Evolutionary conservation across 1,140 invertebrate species (phyloP).

Genomic region (Drosophila sproati): DNA sequence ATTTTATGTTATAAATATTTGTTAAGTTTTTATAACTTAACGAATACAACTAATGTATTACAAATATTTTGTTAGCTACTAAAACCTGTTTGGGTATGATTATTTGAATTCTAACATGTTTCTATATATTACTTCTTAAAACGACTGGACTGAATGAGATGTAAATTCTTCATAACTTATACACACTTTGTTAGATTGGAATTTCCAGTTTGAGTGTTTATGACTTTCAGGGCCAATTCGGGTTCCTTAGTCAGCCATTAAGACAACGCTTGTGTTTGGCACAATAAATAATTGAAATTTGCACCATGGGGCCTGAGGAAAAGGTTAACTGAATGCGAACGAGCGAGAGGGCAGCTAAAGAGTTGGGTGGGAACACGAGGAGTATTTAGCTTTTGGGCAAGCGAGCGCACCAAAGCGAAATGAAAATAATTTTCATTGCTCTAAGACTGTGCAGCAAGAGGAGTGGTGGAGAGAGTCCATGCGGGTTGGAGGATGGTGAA

Average conservation of each 20-base stretch:
- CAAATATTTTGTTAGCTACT: too few species aligned
- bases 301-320: slow-evolving; percentile 50
- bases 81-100: too few species aligned
- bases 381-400: slow-evolving; percentile 76
- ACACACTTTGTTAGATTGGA: slow-evolving; percentile 29
- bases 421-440: slow-evolving; percentile 80
- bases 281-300: slow-evolving; percentile 81
- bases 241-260: slow-evolving; percentile 63
- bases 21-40: too few species aligned
- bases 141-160: slow-evolving; percentile 8
- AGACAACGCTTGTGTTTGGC: slow-evolving; percentile 71
- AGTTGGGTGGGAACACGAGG: slow-evolving; percentile 24
- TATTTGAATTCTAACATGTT: background rate
- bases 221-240: slow-evolving; percentile 37
- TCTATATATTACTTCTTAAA: background rate
- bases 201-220: slow-evolving; percentile 37
- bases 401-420: slow-evolving; percentile 76
- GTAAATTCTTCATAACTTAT: slow-evolving; percentile 29
- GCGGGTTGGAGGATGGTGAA: slow-evolving; percentile 14
- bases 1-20: too few species aligned
- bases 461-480: background rate
- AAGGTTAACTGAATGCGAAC: slow-evolving; percentile 52
- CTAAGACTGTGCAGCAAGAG: slow-evolving; percentile 20
- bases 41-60: too few species aligned
- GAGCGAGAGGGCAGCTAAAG: slow-evolving; percentile 27